Evolutionary conservation across 2,888 invertebrate genomes (phyloP).

Genomic region (Leucoma salicis): DNA sequence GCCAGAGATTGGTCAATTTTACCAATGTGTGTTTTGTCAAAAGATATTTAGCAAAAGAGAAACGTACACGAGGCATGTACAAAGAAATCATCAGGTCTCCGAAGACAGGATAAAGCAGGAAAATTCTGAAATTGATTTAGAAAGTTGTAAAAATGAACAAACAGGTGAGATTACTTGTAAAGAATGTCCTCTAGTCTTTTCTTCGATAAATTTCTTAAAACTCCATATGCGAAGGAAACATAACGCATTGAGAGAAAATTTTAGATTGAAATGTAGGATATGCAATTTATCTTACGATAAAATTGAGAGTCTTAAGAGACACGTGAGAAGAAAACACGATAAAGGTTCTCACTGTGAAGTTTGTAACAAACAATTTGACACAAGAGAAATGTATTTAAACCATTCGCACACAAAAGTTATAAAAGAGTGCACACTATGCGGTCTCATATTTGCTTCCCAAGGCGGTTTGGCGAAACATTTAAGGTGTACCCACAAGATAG

Average conservation of each 20-base stretch:
- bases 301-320: constrained; percentile 70
- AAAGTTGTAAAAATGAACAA: constrained; percentile 45
- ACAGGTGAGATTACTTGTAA: constrained; percentile 67
- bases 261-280: constrained; percentile 65
- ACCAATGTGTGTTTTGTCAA: constrained; percentile 65
- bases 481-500: constrained; percentile 64
- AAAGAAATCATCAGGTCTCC: constrained; percentile 60
- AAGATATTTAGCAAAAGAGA: constrained; percentile 66
- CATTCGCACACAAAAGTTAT: constrained; percentile 63
- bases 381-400: constrained; percentile 55
- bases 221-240: constrained; percentile 72
- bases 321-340: constrained; percentile 67
- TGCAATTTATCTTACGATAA: constrained; percentile 73
- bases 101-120: constrained; percentile 31
- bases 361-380: constrained; percentile 66
- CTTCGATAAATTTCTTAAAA: constrained; percentile 62
- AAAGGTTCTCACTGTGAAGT: constrained; percentile 59
- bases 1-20: constrained; percentile 53
- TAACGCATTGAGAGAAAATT: constrained; percentile 62
- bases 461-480: constrained; percentile 68
- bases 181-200: constrained; percentile 66
- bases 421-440: constrained; percentile 65
- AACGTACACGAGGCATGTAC: constrained; percentile 68
- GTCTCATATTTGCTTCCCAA: constrained; percentile 64
- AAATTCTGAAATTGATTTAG: constrained; percentile 29